Percentiles rank a stretch among this genome's conserved stretches.
These are phyloP conservation scores for Chionoecetes opilio DNA, from an alignment of 1,140 invertebrate species.

Conservation along the genomic window DNA sequence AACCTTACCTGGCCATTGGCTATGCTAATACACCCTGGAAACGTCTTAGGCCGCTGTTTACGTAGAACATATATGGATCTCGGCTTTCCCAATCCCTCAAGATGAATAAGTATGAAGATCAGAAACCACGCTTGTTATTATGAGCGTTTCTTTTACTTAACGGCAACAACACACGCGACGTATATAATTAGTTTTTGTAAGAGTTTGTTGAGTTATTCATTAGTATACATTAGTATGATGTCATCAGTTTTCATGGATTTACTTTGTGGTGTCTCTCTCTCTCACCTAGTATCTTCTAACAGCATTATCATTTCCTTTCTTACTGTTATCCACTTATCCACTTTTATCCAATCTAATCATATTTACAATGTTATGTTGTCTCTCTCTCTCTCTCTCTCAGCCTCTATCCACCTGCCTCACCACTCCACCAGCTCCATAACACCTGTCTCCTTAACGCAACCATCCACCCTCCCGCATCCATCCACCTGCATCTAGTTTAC, in stretches of 20 bases:
- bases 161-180: no score
- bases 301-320: neutral
- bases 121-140: neutral
- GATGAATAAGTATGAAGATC: neutral
- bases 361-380: neutral
- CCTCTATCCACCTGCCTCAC: neutral
- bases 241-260: no score
- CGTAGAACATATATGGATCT: neutral
- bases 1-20: neutral
- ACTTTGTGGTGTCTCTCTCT: no score
- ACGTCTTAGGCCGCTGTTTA: neutral
- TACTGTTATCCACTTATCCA: neutral
- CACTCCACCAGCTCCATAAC: neutral
- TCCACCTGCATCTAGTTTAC: neutral
- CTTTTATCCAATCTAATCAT: no score
- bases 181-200: no score
- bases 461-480: neutral
- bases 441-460: neutral
- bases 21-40: conserved; percentile 5
- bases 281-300: neutral
- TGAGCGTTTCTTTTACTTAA: neutral
- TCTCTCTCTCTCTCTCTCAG: neutral
- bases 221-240: no score
- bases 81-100: neutral
- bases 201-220: no score